Conservation (phyloP, 2,888 invertebrate genomes). For the Eristalis pertinax region DNA sequence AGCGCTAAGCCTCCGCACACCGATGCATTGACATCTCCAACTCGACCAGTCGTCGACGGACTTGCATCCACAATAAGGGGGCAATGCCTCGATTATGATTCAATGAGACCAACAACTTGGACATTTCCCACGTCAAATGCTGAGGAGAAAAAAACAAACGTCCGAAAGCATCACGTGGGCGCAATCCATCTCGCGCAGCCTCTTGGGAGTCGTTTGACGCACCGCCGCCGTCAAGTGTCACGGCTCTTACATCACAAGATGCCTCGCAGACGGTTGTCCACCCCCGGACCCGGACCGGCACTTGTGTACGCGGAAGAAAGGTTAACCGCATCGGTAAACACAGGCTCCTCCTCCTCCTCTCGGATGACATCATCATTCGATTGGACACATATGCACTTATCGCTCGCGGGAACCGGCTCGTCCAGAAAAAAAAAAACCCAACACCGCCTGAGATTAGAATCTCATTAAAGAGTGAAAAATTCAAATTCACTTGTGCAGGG, state of each 20-base stretch:
- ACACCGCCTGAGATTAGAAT: constrained; percentile 55
- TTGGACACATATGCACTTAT: constrained; percentile 22
- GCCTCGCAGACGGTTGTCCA: constrained; percentile 33
- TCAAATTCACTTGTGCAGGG: constrained; percentile 38
- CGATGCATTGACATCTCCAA: neutral
- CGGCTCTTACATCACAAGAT: constrained; percentile 37
- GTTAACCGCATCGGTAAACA: constrained; percentile 28
- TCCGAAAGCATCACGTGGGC: constrained; percentile 35
- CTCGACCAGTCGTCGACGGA: neutral
- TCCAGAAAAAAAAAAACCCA: neutral
- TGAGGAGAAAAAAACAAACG: neutral
- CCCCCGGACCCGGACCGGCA: constrained; percentile 23
- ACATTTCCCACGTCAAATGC: constrained; percentile 38
- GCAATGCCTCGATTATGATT: constrained; percentile 12
- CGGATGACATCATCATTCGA: constrained; percentile 60
- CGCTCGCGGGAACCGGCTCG: constrained; percentile 51
- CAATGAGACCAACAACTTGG: constrained; percentile 5
- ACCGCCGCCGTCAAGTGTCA: constrained; percentile 32
- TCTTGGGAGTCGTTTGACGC: neutral
- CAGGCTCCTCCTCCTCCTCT: constrained; percentile 15
- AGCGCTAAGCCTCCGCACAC: constrained; percentile 28
- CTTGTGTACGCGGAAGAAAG: constrained; percentile 27
- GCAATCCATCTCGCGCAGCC: constrained; percentile 12
- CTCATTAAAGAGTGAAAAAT: constrained; percentile 65
- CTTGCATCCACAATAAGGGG: neutral